phyloP scores from a whole-genome alignment of 2,888 invertebrate species.

The Hoplodrina ambigua region DNA sequence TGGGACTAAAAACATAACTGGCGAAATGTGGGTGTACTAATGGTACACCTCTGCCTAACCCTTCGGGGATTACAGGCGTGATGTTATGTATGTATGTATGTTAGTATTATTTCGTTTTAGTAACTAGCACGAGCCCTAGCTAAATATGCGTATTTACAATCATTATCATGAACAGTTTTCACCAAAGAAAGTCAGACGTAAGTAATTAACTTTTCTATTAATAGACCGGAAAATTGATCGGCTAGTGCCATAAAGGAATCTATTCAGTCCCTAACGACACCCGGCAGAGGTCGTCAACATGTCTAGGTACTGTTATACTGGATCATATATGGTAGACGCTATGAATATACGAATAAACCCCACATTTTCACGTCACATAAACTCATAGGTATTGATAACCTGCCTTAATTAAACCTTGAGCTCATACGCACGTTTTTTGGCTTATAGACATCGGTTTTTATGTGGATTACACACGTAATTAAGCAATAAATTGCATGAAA shows the following conservation, averaged over 20 bases:
- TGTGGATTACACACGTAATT: slow-evolving; percentile 75
- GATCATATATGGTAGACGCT: slow-evolving; percentile 36
- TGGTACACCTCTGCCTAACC: too few relatives aligned
- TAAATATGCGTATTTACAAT: slow-evolving; percentile 1
- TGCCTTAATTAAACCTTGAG: slow-evolving; percentile 52
- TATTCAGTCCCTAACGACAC: slow-evolving; percentile 25
- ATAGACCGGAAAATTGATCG: slow-evolving; percentile 27
- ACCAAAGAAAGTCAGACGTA: slow-evolving; percentile 14
- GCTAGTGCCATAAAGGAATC: slow-evolving; percentile 28
- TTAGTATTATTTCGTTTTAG: slow-evolving; percentile 1
- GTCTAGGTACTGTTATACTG: slow-evolving; percentile 27
- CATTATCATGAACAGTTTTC: slow-evolving; percentile 27
- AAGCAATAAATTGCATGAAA: slow-evolving; percentile 78
- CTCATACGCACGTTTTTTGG: slow-evolving; percentile 38
- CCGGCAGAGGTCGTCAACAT: slow-evolving; percentile 35
- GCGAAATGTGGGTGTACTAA: too few relatives aligned
- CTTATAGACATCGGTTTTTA: slow-evolving; percentile 68
- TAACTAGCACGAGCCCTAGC: slow-evolving; percentile 3
- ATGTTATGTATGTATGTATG: too few relatives aligned
- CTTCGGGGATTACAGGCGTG: too few relatives aligned
- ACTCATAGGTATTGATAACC: slow-evolving; percentile 53
- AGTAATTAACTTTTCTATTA: slow-evolving; percentile 29
- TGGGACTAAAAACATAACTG: too few relatives aligned
- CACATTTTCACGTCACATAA: slow-evolving; percentile 44
- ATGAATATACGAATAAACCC: slow-evolving; percentile 50